phyloP scores from a whole-genome alignment of 2,888 invertebrate species.

The Arenicola marina region DNA sequence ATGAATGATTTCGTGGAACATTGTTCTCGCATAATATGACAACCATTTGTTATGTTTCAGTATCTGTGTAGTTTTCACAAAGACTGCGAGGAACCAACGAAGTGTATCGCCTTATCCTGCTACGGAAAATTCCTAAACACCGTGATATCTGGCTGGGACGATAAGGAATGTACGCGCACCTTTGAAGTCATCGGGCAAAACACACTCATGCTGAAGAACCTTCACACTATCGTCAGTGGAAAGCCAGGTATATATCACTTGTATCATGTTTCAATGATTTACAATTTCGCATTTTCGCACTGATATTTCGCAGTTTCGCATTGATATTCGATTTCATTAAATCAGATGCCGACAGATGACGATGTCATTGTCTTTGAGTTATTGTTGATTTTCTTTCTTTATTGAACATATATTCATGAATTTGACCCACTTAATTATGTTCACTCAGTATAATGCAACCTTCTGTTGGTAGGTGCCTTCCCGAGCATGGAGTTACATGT shows the following conservation, averaged over 20 bases:
- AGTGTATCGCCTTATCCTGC: slow-evolving; percentile 50
- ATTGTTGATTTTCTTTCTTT: no score
- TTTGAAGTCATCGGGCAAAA: slow-evolving; percentile 47
- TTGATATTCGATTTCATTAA: no score
- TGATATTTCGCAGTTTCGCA: no score
- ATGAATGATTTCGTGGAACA: no score
- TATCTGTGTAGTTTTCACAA: slow-evolving; percentile 35
- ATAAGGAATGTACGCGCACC: slow-evolving; percentile 56
- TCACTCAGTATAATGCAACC: no score
- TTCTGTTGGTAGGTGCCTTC: slow-evolving; percentile 32
- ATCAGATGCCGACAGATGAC: no score
- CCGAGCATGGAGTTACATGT: slow-evolving; percentile 44
- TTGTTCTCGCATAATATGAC: no score
- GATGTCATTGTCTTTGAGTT: no score
- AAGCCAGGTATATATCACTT: slow-evolving; percentile 52
- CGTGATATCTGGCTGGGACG: slow-evolving; percentile 61
- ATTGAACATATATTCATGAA: no score
- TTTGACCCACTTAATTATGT: no score
- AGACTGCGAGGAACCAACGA: slow-evolving; percentile 41
- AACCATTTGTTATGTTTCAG: slow-evolving; percentile 15
- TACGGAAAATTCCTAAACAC: slow-evolving; percentile 59
- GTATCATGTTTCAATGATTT: no score
- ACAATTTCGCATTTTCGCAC: no score
- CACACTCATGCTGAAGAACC: slow-evolving; percentile 46
- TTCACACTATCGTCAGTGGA: slow-evolving; percentile 45